phyloP scores from a whole-genome alignment of 2,797 vertebrate species.

The Neosilurus hyrtlii region DNA sequence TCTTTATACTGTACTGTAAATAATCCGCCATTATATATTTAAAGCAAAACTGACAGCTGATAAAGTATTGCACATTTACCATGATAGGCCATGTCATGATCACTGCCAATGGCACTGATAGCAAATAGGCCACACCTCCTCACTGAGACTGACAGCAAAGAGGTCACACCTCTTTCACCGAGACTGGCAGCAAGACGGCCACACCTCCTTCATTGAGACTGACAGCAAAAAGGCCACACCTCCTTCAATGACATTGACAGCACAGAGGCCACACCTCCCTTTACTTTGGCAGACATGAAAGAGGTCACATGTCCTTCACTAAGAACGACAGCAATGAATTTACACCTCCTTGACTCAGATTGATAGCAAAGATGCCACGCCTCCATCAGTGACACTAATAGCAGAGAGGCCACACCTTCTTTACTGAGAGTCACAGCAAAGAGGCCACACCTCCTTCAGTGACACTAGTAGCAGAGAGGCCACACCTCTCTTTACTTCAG shows the following conservation, averaged over 20 bases:
- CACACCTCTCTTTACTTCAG: not conserved
- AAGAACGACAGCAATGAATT: not conserved
- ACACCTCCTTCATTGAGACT: not conserved
- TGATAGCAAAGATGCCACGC: too few species aligned
- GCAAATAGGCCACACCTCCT: not conserved
- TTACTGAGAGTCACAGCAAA: accelerated
- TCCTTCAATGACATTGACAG: not conserved
- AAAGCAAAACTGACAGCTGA: too few species aligned
- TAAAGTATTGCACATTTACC: too few species aligned
- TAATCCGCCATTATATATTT: too few species aligned
- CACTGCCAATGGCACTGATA: not conserved
- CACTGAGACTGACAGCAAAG: not conserved
- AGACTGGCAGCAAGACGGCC: not conserved
- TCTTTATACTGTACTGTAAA: too few species aligned
- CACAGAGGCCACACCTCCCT: not conserved
- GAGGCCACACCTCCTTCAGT: not conserved
- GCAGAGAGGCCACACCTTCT: not conserved
- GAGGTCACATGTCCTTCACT: not conserved
- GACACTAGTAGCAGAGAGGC: not conserved
- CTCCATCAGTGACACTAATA: not conserved
- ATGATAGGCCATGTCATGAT: not conserved
- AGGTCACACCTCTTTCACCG: not conserved
- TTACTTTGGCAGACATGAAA: not conserved
- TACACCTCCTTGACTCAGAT: not conserved
- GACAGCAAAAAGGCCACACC: not conserved